These are phyloP conservation scores for Diadophis punctatus DNA, from an alignment of 2,113 vertebrate species.

Conservation along the genomic window DNA sequence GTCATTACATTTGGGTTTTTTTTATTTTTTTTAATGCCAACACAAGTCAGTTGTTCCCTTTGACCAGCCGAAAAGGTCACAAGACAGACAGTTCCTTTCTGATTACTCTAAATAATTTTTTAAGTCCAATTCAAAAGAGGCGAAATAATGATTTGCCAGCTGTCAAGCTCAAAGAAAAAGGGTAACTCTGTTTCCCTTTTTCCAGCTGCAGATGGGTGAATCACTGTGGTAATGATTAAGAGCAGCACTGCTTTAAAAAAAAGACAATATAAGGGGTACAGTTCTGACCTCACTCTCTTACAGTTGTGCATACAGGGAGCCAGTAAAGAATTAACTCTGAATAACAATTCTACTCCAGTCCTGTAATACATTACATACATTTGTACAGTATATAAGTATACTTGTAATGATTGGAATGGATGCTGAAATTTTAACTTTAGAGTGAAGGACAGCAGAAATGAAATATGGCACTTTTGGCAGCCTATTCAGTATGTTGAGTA, in stretches of 20 bases:
- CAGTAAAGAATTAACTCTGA: not conserved
- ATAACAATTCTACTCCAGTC: rapidly evolving
- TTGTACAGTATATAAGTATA: not conserved
- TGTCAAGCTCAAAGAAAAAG: constrained; percentile 61
- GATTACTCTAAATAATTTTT: constrained; percentile 74
- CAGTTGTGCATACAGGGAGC: constrained; percentile 39
- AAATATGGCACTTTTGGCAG: not conserved
- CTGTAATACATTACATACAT: not conserved
- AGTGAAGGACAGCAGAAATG: constrained; percentile 14
- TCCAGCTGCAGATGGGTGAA: constrained; percentile 69
- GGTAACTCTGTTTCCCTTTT: constrained; percentile 68
- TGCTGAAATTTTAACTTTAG: not conserved
- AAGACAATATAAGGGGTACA: constrained; percentile 22
- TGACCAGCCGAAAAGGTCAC: constrained; percentile 76
- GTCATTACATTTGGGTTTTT: constrained; percentile 65
- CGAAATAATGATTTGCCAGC: constrained; percentile 64
- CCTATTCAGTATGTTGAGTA: not conserved
- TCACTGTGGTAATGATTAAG: constrained; percentile 70
- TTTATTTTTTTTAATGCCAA: constrained; percentile 57
- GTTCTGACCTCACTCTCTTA: not conserved
- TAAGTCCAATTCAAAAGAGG: constrained; percentile 65
- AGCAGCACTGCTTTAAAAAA: constrained; percentile 28
- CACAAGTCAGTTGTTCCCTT: constrained; percentile 72
- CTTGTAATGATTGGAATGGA: not conserved
- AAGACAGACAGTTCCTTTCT: constrained; percentile 77